Evolutionary conservation across 2,113 vertebrate genomes (phyloP).

Genomic region (Sorex araneus): DNA sequence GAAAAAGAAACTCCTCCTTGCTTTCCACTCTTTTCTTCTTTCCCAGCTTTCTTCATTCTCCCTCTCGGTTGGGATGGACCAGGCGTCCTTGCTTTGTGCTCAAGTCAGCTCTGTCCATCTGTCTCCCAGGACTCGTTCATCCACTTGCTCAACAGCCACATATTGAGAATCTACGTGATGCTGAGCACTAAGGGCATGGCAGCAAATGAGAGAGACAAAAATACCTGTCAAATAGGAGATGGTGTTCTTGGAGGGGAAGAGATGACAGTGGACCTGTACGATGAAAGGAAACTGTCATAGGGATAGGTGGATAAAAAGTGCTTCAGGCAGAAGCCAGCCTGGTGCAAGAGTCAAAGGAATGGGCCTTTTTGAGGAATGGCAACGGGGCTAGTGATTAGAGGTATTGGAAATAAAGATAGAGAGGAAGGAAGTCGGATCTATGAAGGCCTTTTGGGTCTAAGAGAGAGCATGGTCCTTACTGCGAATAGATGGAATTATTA

Average conservation of each 20-base stretch:
- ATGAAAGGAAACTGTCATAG: not conserved
- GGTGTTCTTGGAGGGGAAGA: not conserved
- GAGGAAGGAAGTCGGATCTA: not conserved
- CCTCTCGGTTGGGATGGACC: not conserved
- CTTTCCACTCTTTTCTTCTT: not conserved
- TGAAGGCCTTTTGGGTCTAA: not conserved
- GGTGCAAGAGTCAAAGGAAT: not conserved
- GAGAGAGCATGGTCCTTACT: not conserved
- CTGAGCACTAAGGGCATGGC: not conserved
- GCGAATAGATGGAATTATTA: not conserved
- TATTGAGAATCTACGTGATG: not conserved
- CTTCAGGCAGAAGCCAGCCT: not conserved
- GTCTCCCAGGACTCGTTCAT: not conserved
- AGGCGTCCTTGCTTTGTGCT: not conserved
- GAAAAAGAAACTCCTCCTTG: not conserved
- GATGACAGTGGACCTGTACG: not conserved
- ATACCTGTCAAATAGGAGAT: not conserved
- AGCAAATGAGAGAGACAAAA: slow-evolving; percentile 13
- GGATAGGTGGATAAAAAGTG: not conserved
- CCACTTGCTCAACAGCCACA: not conserved
- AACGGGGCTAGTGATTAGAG: not conserved
- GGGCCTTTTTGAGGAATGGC: not conserved
- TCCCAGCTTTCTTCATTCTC: not conserved
- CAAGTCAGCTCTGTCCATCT: not conserved
- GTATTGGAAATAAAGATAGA: not conserved